Evolutionary conservation across 2,113 vertebrate species (phyloP).

Genomic region (Cardinalis cardinalis): DNA sequence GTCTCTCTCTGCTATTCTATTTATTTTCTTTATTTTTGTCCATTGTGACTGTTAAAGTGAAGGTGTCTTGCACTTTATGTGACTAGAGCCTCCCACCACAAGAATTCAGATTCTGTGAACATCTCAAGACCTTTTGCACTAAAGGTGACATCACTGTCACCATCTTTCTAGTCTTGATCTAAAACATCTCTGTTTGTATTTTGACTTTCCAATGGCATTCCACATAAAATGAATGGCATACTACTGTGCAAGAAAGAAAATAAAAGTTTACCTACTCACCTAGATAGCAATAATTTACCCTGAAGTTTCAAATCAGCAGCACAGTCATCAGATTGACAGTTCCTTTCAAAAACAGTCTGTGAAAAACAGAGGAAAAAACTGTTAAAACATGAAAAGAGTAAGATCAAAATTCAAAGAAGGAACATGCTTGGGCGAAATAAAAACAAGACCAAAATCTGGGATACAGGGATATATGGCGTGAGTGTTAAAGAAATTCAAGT

Average conservation of each 20-base stretch:
- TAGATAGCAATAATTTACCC: conserved; percentile 87
- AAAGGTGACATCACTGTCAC: not conserved
- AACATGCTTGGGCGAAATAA: not conserved
- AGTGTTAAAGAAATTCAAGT: not conserved
- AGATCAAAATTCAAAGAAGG: not conserved
- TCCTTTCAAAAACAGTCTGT: conserved; percentile 97
- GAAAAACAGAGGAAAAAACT: conserved; percentile 6
- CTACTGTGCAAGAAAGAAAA: not conserved
- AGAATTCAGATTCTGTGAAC: not conserved
- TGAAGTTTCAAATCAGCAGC: conserved; percentile 90
- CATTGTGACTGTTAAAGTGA: not conserved
- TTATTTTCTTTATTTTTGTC: not conserved
- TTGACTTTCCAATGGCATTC: not conserved
- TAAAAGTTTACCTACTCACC: conserved; percentile 71
- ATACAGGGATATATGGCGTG: not conserved
- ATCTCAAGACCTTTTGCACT: not conserved
- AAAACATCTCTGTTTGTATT: not conserved
- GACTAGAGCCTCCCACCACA: not conserved
- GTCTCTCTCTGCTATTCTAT: not conserved
- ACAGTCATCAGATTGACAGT: conserved; percentile 94
- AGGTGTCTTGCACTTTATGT: not conserved
- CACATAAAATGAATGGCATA: not conserved
- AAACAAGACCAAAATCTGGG: not conserved
- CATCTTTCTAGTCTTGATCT: not conserved
- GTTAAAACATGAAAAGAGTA: not conserved